A percentile compares a stretch with the other conserved stretches of the same genome.
These are phyloP conservation scores for Gallirallus australis DNA, from an alignment of 2,797 vertebrate genomes.

Conservation along the genomic window DNA sequence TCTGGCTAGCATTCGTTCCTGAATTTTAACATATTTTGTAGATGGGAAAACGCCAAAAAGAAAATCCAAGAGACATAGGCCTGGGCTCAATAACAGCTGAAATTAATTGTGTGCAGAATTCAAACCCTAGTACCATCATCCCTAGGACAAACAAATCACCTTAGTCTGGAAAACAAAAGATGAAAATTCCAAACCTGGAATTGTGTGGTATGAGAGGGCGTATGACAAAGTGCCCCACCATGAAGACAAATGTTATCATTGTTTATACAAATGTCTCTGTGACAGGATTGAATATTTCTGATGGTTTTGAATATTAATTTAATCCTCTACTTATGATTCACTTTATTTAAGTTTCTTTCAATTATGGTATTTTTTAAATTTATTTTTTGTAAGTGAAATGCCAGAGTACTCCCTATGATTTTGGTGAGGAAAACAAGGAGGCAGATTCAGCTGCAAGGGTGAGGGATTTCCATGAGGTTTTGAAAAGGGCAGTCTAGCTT, in stretches of 20 bases:
- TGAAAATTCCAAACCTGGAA: neutral
- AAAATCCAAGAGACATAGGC: neutral
- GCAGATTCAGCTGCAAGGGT: neutral
- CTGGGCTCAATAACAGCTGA: neutral
- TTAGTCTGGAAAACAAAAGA: neutral
- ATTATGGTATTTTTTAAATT: neutral
- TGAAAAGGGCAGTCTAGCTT: neutral
- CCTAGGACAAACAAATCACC: neutral
- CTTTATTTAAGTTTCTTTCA: neutral
- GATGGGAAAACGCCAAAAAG: neutral
- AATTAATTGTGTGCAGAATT: neutral
- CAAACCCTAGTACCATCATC: neutral
- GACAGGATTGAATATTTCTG: neutral
- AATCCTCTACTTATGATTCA: neutral
- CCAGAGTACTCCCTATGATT: accelerated
- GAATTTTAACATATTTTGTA: neutral
- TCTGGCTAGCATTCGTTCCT: neutral
- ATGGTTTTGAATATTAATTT: neutral
- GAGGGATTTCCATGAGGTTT: neutral
- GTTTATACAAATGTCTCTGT: neutral
- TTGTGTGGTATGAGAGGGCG: neutral
- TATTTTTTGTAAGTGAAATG: neutral
- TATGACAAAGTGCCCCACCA: neutral
- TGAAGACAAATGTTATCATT: neutral
- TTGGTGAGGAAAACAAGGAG: neutral